Evolutionary conservation across 2,113 vertebrate genomes (phyloP).

Genomic region (Brachyistius frenatus): DNA sequence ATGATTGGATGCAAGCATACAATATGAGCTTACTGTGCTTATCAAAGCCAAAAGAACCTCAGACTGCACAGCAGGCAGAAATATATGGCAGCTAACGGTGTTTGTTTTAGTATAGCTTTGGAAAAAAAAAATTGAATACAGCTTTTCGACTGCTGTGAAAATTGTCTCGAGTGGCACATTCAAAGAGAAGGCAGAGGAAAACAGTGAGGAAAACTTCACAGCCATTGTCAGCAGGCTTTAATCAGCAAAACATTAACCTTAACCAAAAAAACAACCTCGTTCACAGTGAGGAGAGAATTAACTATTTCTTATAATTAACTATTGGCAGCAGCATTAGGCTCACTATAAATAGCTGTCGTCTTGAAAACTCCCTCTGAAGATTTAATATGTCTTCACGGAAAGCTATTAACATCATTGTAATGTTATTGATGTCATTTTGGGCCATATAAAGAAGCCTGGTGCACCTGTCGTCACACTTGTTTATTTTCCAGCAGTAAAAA

Average conservation of each 20-base stretch:
- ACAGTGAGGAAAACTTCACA: neutral
- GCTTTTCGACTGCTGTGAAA: conserved; percentile 41
- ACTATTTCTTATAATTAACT: conserved; percentile 5
- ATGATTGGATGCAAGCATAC: conserved; percentile 37
- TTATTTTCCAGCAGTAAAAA: conserved; percentile 3
- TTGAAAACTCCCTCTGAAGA: neutral
- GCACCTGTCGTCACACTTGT: conserved; percentile 3
- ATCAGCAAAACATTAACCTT: conserved; percentile 1
- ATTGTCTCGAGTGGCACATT: conserved; percentile 24
- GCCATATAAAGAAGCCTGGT: conserved; percentile 12
- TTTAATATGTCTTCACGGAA: neutral
- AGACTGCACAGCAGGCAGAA: conserved; percentile 42
- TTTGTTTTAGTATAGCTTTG: conserved; percentile 27
- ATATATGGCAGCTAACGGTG: conserved; percentile 48
- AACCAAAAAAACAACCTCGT: neutral
- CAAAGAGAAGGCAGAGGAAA: conserved; percentile 13
- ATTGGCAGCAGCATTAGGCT: conserved; percentile 13
- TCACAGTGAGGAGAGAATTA: neutral
- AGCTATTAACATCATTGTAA: conserved; percentile 8
- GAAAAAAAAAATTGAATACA: conserved; percentile 5
- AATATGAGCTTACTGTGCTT: conserved; percentile 31
- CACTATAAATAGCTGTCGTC: conserved; percentile 15
- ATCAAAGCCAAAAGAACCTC: conserved; percentile 42
- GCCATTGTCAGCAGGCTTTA: conserved; percentile 16
- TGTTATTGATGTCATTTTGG: conserved; percentile 21